Evolutionary conservation across 1,140 invertebrate species (phyloP), one percentile per base, ranked within the genome.

Genomic region (Scaptomyza montana): DNA sequence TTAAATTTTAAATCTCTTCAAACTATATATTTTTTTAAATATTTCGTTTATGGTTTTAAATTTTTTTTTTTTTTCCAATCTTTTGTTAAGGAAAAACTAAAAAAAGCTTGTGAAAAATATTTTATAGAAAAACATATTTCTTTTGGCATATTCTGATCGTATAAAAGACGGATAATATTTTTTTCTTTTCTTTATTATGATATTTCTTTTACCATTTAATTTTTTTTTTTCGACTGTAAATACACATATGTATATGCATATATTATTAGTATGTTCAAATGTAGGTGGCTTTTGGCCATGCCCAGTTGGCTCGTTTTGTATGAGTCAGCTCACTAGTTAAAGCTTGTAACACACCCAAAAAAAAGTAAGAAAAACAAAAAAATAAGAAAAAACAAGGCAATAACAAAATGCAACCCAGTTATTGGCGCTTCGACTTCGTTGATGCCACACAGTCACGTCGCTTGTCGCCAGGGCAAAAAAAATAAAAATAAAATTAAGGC

Each of bases 371-470:
- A 36, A n/a, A 50, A 41, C n/a, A 33, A 36, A 36, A 43, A 43
- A 43, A n/a, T 3, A 43, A 43, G 39, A 12, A 12, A 43, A 43
- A n/a, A 3, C n/a, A 4, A n/a, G n/a, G n/a, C n/a, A n/a, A n/a
- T n/a, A n/a, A n/a, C n/a, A 43, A 43, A 43, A n/a, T 33, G 2
- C 41, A 57, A 57, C 55, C 36, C 54, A 56, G 36, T 6, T 56
- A 41, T 64, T 55, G 50, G n/a, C 30, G n/a, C 30, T 19, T 54
- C n/a, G 30, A 51, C 36, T 46, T 28, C 21, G 36, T 50, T 63
- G 71, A 63, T 69, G 66, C 57, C 71, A n/a, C 59, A 33, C 53
- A 33, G 66, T 63, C 71, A 74, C 66, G 66, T 57, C 54, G 50
- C 33, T 19, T 59, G 43, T 46, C 33, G 56, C 41, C 68, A 53